These are phyloP conservation scores for Sminthurides aquaticus DNA, from an alignment of 2,888 invertebrate species.

Conservation along the genomic window DNA sequence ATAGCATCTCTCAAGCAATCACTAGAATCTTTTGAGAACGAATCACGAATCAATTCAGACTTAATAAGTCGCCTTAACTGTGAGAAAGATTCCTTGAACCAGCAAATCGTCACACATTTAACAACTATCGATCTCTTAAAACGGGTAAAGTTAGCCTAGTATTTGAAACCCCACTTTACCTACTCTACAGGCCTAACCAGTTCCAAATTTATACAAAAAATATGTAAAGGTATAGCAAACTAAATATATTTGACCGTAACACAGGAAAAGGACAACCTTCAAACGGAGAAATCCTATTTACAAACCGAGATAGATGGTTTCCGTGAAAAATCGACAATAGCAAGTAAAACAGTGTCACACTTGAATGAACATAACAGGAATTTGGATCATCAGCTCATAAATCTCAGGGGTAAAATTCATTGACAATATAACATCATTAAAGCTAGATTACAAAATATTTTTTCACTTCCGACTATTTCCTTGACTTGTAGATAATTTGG, in stretches of 20 bases:
- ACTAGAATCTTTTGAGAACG: slow-evolving; percentile 39
- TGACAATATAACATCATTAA: background rate
- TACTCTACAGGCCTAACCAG: too few species aligned
- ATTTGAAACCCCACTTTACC: background rate
- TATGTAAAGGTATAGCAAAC: background rate
- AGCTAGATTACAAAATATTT: background rate
- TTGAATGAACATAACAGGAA: slow-evolving; percentile 37
- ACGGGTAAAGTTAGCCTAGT: slow-evolving; percentile 23
- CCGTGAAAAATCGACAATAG: slow-evolving; percentile 35
- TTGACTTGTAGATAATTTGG: slow-evolving; percentile 57
- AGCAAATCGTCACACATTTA: slow-evolving; percentile 39
- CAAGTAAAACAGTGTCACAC: slow-evolving; percentile 35
- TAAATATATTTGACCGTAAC: slow-evolving; percentile 5
- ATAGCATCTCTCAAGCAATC: slow-evolving; percentile 37
- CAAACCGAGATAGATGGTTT: slow-evolving; percentile 37
- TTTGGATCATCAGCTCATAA: slow-evolving; percentile 37
- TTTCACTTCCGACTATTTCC: background rate
- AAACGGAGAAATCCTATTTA: slow-evolving; percentile 39
- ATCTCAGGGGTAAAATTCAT: slow-evolving; percentile 33
- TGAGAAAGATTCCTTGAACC: slow-evolving; percentile 42
- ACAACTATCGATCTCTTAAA: slow-evolving; percentile 41
- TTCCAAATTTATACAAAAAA: background rate
- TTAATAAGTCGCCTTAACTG: slow-evolving; percentile 36
- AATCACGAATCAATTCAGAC: slow-evolving; percentile 34
- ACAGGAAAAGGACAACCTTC: slow-evolving; percentile 41